These are phyloP conservation scores for Microcebus lehilahytsara DNA, from an alignment of 2,113 vertebrate genomes.

Conservation along the genomic window DNA sequence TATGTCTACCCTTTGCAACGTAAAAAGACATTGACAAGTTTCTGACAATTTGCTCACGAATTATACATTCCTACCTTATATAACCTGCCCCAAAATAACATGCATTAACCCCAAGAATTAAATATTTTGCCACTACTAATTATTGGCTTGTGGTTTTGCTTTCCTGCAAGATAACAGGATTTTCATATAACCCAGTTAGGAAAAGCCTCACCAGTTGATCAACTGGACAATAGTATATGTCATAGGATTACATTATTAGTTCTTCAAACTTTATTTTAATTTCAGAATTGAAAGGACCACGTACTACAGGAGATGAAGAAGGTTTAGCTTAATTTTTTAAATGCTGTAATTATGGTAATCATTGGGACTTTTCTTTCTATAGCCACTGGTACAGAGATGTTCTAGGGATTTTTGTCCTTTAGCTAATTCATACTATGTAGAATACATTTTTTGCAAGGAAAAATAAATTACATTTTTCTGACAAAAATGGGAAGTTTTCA, in stretches of 20 bases:
- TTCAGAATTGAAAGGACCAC: not conserved
- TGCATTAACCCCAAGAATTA: not conserved
- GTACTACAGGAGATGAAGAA: not conserved
- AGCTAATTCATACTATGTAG: not conserved
- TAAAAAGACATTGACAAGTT: constrained; percentile 11
- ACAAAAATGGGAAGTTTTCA: not conserved
- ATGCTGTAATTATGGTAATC: not conserved
- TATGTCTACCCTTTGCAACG: not conserved
- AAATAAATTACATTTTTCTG: not conserved
- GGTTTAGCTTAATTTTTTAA: not conserved
- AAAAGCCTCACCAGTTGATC: not conserved
- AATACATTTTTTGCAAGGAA: not conserved
- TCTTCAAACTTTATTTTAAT: not conserved
- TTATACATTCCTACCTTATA: constrained; percentile 12
- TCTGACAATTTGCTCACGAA: constrained; percentile 46
- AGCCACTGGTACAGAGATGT: not conserved
- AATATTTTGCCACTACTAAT: constrained; percentile 2
- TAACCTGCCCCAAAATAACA: constrained; percentile 24
- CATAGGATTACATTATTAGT: not conserved
- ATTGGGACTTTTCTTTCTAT: not conserved
- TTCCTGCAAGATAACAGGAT: not conserved
- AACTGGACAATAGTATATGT: not conserved
- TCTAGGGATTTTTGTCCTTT: not conserved
- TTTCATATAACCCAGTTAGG: not conserved
- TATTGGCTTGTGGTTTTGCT: not conserved